Evolutionary conservation across 1,140 invertebrate species (phyloP), one percentile per base, ranked within the genome.

Genomic region (Drosophila nebulosa): DNA sequence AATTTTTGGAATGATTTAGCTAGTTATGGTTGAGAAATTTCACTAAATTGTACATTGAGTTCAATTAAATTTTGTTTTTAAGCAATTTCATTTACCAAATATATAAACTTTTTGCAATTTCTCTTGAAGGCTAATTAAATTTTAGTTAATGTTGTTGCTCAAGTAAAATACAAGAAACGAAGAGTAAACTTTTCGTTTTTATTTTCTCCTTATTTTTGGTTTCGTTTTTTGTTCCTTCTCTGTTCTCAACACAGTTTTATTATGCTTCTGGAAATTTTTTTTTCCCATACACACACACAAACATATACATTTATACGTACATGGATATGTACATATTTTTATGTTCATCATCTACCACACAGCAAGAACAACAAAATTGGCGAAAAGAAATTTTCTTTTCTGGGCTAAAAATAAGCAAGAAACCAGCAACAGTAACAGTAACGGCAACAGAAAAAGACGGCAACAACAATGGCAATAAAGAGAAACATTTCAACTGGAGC

Each of bases 401-500:
- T 55, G 39, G 18, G 52, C 52, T 55, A 30, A 55, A 55, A 32
- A 55, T 55, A 30, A 55, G 27, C 14, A 55, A 55, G 50, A 21
- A 24, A 52, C n/a, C 52, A 30, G 52, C 26, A 18, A 14, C 3
- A 10, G 10, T 10, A 51, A 51, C 21, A n/a, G 46, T 9, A 22
- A 22, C 46, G 22, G 46, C 21, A 12, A n/a, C 52, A 52, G 26
- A 4, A 52, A 26, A 12, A 55, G n/a, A n/a, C n/a, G n/a, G 57
- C 69, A 66, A 66, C 27, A 65, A 50, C 61, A 72, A 58, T 57
- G 51, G 69, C 52, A 74, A 74, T 74, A 74, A 74, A 74, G 66
- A 56, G 70, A 74, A 74, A 74, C 62, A 74, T 74, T 46, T 74
- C 63, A 74, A 74, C 71, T 74, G 56, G 59, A 55, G 70, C 71